These are phyloP conservation scores for Harpagifer antarcticus DNA, from an alignment of 2,797 vertebrate genomes.

Conservation along the genomic window DNA sequence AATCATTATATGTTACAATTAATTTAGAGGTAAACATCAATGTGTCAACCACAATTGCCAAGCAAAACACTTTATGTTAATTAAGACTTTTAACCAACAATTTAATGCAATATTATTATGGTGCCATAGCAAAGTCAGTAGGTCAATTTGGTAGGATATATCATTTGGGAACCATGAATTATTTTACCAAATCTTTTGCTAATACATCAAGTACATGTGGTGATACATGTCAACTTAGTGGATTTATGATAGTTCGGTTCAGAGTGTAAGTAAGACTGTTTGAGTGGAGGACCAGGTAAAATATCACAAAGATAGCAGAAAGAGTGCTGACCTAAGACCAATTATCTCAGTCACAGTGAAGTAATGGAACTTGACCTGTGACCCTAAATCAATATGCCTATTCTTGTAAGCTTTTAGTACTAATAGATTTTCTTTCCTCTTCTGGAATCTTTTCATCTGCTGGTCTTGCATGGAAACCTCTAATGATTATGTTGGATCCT, in stretches of 20 bases:
- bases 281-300: slow-evolving; percentile 5
- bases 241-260: neutral
- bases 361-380: slow-evolving; percentile 47
- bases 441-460: slow-evolving; percentile 39
- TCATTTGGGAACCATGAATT: neutral
- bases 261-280: neutral
- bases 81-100: neutral
- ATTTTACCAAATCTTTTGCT: neutral
- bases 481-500: slow-evolving; percentile 36
- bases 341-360: slow-evolving; percentile 45
- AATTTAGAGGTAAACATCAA: neutral
- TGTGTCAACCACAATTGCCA: neutral
- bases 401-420: slow-evolving; percentile 56
- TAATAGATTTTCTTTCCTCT: slow-evolving; percentile 45
- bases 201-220: neutral
- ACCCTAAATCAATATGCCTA: slow-evolving; percentile 56
- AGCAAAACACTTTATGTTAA: neutral
- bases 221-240: neutral
- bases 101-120: neutral
- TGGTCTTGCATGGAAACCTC: slow-evolving; percentile 6
- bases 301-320: slow-evolving; percentile 28
- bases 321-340: slow-evolving; percentile 49
- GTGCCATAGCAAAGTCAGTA: neutral
- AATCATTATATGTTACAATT: neutral
- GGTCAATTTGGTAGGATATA: neutral